Percentiles rank a stretch among this genome's conserved stretches.
These are phyloP conservation scores for Tortricodes alternella DNA, from an alignment of 2,888 invertebrate genomes.

Conservation along the genomic window DNA sequence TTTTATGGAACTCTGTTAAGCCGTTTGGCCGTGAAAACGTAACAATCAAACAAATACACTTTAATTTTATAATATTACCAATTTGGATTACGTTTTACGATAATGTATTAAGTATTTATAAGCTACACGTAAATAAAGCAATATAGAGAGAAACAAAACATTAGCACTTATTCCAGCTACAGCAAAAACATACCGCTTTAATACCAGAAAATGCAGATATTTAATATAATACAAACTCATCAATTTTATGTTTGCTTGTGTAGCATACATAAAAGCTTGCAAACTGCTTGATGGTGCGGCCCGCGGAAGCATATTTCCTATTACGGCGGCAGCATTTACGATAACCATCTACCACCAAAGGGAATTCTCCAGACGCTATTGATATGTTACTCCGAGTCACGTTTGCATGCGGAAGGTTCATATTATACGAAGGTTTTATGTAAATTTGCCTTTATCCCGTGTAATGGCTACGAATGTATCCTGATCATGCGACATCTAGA, in stretches of 20 bases:
- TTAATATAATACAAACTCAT: slow-evolving; percentile 8
- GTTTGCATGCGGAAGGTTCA: slow-evolving; percentile 23
- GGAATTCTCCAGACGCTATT: slow-evolving; percentile 18
- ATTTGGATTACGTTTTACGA: too few species aligned
- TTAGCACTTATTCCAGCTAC: too few species aligned
- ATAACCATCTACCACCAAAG: slow-evolving; percentile 28
- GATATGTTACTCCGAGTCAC: slow-evolving; percentile 21
- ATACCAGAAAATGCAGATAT: not conserved
- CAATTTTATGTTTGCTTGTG: not conserved
- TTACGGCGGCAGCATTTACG: slow-evolving; percentile 19
- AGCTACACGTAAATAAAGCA: too few species aligned
- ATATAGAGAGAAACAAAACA: too few species aligned
- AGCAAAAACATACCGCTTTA: not conserved
- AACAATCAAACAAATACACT: too few species aligned
- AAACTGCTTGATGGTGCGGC: slow-evolving; percentile 7
- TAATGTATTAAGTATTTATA: too few species aligned
- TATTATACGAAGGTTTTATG: slow-evolving; percentile 30
- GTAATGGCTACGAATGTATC: slow-evolving; percentile 19
- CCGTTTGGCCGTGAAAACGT: too few species aligned
- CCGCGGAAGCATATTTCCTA: slow-evolving; percentile 19
- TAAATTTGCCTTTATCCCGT: slow-evolving; percentile 25
- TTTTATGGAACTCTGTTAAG: too few species aligned
- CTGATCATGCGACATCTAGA: too few species aligned
- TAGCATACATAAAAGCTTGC: slow-evolving; percentile 15
- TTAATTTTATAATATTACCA: too few species aligned